These are phyloP conservation scores for Yponomeuta plumbellus DNA, from an alignment of 2,888 invertebrate genomes.

Conservation along the genomic window DNA sequence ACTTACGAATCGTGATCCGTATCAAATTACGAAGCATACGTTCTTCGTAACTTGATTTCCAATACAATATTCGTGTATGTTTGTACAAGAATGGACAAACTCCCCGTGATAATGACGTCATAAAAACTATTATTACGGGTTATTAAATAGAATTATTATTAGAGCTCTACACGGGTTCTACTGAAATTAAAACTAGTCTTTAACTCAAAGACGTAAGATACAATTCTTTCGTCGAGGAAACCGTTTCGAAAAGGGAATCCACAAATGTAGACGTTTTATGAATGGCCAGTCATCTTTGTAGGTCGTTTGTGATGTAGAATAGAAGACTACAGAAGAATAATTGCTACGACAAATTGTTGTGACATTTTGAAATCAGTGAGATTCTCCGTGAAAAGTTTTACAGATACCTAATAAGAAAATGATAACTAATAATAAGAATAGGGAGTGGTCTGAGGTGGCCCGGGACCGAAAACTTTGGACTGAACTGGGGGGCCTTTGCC, in stretches of 20 bases:
- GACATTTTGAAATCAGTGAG: no score
- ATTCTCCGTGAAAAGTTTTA: no score
- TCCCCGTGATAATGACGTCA: background rate
- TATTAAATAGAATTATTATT: background rate
- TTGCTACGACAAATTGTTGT: background rate
- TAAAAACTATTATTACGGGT: background rate
- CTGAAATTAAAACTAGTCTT: background rate
- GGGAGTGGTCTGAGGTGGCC: no score
- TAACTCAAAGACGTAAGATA: background rate
- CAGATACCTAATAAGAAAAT: no score
- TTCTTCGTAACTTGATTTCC: background rate
- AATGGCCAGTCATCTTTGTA: slow-evolving; percentile 2
- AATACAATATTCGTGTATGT: background rate
- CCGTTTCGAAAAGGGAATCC: background rate
- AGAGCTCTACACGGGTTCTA: background rate
- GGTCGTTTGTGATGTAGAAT: background rate
- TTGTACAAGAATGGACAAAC: background rate
- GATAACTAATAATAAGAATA: no score
- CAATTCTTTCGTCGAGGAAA: background rate
- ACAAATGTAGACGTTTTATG: background rate
- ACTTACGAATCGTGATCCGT: no score
- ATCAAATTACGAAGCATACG: no score
- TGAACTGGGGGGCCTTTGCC: no score
- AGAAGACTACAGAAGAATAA: background rate
- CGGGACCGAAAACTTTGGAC: no score